Percentiles rank a stretch among this genome's conserved stretches.
phyloP scores from a whole-genome alignment of 2,888 invertebrate genomes.

The Drosophila atroscutellata region DNA sequence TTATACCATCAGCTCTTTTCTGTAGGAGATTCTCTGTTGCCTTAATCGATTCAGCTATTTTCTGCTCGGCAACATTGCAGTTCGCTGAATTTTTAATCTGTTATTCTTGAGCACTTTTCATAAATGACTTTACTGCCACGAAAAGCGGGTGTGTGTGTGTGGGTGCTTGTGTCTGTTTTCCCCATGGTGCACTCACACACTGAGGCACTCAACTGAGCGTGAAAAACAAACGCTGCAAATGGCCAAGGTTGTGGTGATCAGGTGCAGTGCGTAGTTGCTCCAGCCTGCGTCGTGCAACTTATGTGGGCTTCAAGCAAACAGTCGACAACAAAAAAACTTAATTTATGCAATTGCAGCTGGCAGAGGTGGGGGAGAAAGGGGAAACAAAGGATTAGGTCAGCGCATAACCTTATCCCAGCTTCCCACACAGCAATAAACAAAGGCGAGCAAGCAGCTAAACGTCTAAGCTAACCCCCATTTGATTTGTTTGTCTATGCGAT shows the following conservation, averaged over 20 bases:
- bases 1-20: not conserved
- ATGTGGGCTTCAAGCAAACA: constrained; percentile 43
- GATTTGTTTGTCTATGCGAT: constrained; percentile 29
- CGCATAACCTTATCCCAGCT: constrained; percentile 32
- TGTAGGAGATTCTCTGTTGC: not conserved
- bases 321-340: constrained; percentile 44
- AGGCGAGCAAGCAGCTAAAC: constrained; percentile 10
- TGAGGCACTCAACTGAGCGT: constrained; percentile 57
- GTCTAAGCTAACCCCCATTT: not conserved
- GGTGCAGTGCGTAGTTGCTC: constrained; percentile 35
- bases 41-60: not conserved
- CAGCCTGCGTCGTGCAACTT: constrained; percentile 31
- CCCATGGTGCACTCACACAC: constrained; percentile 17
- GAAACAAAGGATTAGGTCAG: constrained; percentile 22
- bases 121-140: constrained; percentile 6
- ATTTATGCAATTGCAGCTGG: constrained; percentile 52
- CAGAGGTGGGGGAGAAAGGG: constrained; percentile 10
- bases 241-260: constrained; percentile 15
- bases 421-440: constrained; percentile 30
- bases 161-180: not conserved
- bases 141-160: not conserved
- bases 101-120: constrained; percentile 2
- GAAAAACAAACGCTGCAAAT: constrained; percentile 44
- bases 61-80: not conserved
- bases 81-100: constrained; percentile 2